phyloP scores from a whole-genome alignment of 2,113 vertebrate genomes.

The Coregonus clupeaformis region DNA sequence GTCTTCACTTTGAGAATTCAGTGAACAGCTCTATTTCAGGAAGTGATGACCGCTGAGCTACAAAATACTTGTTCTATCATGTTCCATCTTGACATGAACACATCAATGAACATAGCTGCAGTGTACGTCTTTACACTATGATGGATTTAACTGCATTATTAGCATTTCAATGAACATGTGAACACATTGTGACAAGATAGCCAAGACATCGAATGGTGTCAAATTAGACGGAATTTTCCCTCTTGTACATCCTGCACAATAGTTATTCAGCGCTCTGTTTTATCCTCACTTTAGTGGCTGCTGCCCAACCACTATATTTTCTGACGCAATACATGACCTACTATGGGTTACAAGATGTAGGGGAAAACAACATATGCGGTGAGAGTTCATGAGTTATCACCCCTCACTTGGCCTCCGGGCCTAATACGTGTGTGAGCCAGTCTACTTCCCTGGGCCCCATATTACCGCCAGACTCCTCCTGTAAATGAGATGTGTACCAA shows the following conservation, averaged over 20 bases:
- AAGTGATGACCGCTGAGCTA: slow-evolving; percentile 32
- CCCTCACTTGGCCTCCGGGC: not conserved
- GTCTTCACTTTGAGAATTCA: slow-evolving; percentile 10
- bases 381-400: not conserved
- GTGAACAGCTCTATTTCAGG: not conserved
- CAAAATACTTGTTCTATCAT: slow-evolving; percentile 37
- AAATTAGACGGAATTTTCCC: no score
- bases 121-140: no score
- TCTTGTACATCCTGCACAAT: no score
- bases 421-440: not conserved
- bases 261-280: not conserved
- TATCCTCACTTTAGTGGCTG: not conserved
- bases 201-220: no score
- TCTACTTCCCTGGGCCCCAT: not conserved
- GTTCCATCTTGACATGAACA: slow-evolving; percentile 12
- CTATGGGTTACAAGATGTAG: no score
- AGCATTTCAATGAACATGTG: no score
- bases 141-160: no score
- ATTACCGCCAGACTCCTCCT: not conserved
- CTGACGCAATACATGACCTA: not conserved
- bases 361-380: not conserved
- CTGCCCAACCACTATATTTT: not conserved
- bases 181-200: no score
- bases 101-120: not conserved
- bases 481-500: not conserved